phyloP scores from a whole-genome alignment of 2,113 vertebrate genomes.

The Bos taurus region ARS-UCD2.0 NC_037337.1:27232001-27232500 shows the following conservation, averaged over 20 bases:
- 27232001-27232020: background rate
- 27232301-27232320: background rate
- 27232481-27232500: background rate
- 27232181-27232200: background rate
- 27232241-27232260: background rate
- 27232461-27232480: background rate
- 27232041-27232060: conserved; percentile 59
- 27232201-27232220: background rate
- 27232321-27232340: background rate
- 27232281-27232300: background rate
- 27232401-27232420: background rate
- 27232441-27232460: background rate
- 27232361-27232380: background rate
- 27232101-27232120: background rate
- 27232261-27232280: background rate
- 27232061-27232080: conserved; percentile 33
- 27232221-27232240: background rate
- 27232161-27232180: background rate
- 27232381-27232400: background rate
- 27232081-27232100: background rate
- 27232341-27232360: background rate
- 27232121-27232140: background rate
- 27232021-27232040: conserved; percentile 11
- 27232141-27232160: background rate
- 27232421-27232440: background rate